Evolutionary conservation across 2,797 vertebrate species (phyloP).

Genomic region (Rhyacichthys aspro): DNA sequence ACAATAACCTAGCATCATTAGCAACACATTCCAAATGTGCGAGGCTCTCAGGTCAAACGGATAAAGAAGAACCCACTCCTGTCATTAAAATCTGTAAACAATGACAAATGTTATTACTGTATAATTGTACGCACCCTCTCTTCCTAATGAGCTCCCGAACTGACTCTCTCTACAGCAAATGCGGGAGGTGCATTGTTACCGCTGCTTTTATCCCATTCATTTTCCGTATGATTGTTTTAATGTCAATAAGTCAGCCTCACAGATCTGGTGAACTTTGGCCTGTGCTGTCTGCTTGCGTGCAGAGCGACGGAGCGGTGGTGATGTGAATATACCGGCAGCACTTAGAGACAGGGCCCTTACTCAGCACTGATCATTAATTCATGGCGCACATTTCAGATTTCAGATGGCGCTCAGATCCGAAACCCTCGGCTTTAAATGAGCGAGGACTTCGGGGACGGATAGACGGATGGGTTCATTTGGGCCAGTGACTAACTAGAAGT

Average conservation of each 20-base stretch:
- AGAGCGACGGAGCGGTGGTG: conserved; percentile 18
- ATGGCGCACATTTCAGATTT: conserved; percentile 56
- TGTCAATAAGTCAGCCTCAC: too few relatives aligned
- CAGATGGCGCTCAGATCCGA: conserved; percentile 36
- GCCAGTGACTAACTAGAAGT: not conserved
- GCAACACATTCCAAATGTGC: too few relatives aligned
- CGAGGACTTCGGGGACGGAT: not conserved
- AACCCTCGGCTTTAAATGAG: conserved; percentile 27
- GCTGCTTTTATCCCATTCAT: too few relatives aligned
- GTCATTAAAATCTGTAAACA: too few relatives aligned
- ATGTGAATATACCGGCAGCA: conserved; percentile 51
- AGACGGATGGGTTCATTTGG: not conserved
- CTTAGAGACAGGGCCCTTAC: conserved; percentile 65
- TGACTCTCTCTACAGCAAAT: too few relatives aligned
- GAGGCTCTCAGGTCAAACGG: too few relatives aligned
- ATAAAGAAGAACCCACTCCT: too few relatives aligned
- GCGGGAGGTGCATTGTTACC: too few relatives aligned
- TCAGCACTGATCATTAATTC: conserved; percentile 76
- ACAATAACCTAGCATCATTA: too few relatives aligned
- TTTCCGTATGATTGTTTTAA: not conserved
- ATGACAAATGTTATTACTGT: too few relatives aligned
- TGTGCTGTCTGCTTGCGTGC: conserved; percentile 17
- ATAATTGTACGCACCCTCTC: too few relatives aligned
- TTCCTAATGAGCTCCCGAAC: too few relatives aligned
- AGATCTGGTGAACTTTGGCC: not conserved